Evolutionary conservation across 1,140 invertebrate genomes (phyloP).

Genomic region (Sminthurinus signatus): DNA sequence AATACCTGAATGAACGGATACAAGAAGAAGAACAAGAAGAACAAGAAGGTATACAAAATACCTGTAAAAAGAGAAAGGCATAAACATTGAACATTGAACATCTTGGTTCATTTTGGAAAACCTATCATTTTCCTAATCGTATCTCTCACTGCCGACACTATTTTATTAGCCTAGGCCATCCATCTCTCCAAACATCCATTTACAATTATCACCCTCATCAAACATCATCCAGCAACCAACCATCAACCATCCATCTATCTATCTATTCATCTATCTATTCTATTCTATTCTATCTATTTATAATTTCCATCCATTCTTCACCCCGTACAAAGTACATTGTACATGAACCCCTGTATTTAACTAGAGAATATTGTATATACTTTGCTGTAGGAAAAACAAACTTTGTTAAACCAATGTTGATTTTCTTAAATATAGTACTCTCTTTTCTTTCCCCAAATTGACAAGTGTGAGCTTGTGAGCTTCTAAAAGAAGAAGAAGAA

Average conservation of each 20-base stretch:
- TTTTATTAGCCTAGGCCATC: slow-evolving; percentile 28
- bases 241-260: neutral
- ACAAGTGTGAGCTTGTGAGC: neutral
- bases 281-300: no score
- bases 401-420: neutral
- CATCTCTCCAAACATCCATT: neutral
- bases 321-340: no score
- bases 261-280: no score
- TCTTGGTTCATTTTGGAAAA: slow-evolving; percentile 14
- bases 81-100: slow-evolving; percentile 8
- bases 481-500: neutral
- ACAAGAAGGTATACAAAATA: no score
- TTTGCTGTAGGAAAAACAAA: slow-evolving; percentile 7
- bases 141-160: slow-evolving; percentile 16
- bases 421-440: slow-evolving; percentile 3
- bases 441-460: neutral
- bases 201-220: no score
- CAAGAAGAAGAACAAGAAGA: no score
- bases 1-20: no score
- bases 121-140: slow-evolving; percentile 25
- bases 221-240: no score
- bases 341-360: no score
- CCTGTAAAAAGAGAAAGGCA: no score
- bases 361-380: no score
- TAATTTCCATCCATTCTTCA: no score